phyloP scores from a whole-genome alignment of 1,140 invertebrate species.

The Drosophila kohkoa region DNA sequence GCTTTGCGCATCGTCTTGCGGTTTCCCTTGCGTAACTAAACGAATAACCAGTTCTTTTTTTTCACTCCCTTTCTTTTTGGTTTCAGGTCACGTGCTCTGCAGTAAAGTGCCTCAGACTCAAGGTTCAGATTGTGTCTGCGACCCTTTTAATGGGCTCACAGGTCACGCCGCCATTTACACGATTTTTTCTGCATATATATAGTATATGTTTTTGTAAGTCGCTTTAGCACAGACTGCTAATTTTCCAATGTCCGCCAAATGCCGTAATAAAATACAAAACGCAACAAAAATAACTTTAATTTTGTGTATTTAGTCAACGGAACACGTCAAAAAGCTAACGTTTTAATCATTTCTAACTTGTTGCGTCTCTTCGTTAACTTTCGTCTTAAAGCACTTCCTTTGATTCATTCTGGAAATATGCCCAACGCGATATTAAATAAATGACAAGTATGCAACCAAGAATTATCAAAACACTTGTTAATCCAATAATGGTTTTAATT shows the following conservation, averaged over 20 bases:
- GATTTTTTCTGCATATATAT: conserved; percentile 43
- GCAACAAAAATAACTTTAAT: neutral
- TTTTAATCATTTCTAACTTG: neutral
- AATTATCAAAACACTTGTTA: neutral
- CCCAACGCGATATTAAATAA: neutral
- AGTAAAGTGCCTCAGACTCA: conserved; percentile 55
- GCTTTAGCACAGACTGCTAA: conserved; percentile 54
- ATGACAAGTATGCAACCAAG: neutral
- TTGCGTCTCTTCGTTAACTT: neutral
- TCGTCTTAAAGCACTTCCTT: neutral
- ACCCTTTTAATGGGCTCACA: conserved; percentile 75
- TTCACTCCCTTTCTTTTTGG: conserved; percentile 38
- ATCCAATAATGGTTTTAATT: too few species aligned
- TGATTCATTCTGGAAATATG: neutral
- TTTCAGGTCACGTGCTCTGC: conserved; percentile 69
- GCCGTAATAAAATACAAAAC: neutral
- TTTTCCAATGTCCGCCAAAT: conserved; percentile 45
- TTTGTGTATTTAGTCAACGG: conserved; percentile 14
- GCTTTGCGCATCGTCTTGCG: conserved; percentile 33
- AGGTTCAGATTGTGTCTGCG: conserved; percentile 55
- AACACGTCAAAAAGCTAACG: neutral
- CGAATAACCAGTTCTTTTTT: conserved; percentile 5
- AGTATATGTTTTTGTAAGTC: conserved; percentile 33
- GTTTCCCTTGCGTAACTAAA: conserved; percentile 42
- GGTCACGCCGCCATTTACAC: conserved; percentile 76